Base-by-base conservation (phyloP, 2,888 invertebrate species). In the Tuta absoluta region DNA sequence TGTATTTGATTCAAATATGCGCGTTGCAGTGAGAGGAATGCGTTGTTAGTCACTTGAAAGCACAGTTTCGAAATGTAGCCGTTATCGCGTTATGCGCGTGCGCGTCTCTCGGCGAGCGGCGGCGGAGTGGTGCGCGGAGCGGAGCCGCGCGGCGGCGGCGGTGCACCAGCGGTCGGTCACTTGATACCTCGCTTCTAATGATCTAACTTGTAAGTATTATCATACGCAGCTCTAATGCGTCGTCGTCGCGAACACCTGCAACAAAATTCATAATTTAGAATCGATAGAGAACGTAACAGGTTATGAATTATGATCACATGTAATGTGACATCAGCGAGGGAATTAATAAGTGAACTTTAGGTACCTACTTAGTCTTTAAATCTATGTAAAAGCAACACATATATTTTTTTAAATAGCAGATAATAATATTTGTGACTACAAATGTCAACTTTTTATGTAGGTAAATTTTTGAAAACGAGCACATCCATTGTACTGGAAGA, bases 161-260 rank as follows among this genome's bases (percentile, higher is more conserved):
- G 80, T 74, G 77, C 74, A 72, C 71, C 75, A 76, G 79, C 74
- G 75, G 74, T 63, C 76, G 78, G 76, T 71, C 80, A 75, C 82
- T 80, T 70, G 81, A 80, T 78, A 80, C 81, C 86, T 81, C 79
- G 84, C 81, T 84, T 84, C 73, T 76, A 78, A 78, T 78, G 76
- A 78, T 77, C 78, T 75, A 72, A 71, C 66, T 58, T 11, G 58
- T 58, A 28, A 8, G 58, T 58, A 58, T 51, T 37, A 28, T 53
- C 28, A 53, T 53, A 23, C 23, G 19, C 14, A 17, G 7, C 45
- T 69, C 68, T 77, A 73, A 75, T 71, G 66, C 72, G 72, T 75
- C 72, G 69, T 75, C 72, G 69, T 24, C 62, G 59, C 58, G 63
- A 69, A 66, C 65, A 79, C 64, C 64, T 64, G 64, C 38, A 60